Base-by-base conservation (phyloP, 1,140 invertebrate genomes). In the Drosophila nannoptera region DNA sequence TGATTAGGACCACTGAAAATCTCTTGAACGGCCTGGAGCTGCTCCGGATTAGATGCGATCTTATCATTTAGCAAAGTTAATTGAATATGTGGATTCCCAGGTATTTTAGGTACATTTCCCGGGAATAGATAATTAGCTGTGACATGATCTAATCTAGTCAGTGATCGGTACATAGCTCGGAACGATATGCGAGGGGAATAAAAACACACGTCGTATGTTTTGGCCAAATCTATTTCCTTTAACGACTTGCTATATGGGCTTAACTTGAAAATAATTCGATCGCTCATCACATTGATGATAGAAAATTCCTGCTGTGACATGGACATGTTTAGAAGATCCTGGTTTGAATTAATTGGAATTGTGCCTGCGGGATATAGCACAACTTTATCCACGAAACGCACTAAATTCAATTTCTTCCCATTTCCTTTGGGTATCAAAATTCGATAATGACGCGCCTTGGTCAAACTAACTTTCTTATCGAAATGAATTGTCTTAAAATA, bases 11-110 rank as follows among this genome's bases (percentile, higher is more conserved):
- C 87, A 6, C 58, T 50, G 38, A 80, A 59, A 53, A 88, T 86
- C 22, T 76, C 69, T 43, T 56, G 48, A 1, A 88, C 72, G 4
- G 87, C 83, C 31, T 75, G 62, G 45, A 88, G 52, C 33, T 88
- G 87, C 43, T 88, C 87, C 0, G 43, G n/a, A 69, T 88, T 88
- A 2, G 7, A 5, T 2, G 5, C 7, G n/a, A 88, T 88, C 8
- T 53, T 46, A 0, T 11, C 0, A 31, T 88, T 86, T 4, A 88
- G 12, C 4, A 88, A 14, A 4, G 4, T 1, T 1, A 88, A 32
- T 0, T 35, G 22, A 22, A 2, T 31, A 0, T 7, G 0, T 6
- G 7, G n/a, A 4, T 43, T 50, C 0, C 12, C 22, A 2, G 29
- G 4, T 4, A 29, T 46, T 14, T 59, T 46, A 6, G 22, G 8